phyloP scores from a whole-genome alignment of 1,140 invertebrate genomes.

The Scaptomyza graminum region DNA sequence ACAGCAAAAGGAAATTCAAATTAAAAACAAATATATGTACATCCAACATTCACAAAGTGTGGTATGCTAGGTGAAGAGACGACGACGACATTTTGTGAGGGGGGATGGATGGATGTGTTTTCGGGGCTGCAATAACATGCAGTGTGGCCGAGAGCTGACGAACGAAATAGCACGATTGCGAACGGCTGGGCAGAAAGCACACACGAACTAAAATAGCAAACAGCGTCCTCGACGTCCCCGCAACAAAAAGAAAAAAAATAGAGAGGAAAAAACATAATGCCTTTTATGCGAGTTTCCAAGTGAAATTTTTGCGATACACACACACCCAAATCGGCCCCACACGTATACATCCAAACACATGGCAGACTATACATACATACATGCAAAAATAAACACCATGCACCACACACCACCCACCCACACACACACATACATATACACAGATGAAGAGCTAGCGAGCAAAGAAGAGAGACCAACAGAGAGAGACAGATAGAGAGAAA shows the following conservation, averaged over 20 bases:
- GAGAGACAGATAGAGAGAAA: conserved; percentile 22
- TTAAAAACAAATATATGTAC: conserved; percentile 73
- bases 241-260: conserved; percentile 37
- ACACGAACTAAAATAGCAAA: conserved; percentile 68
- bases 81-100: neutral
- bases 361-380: conserved; percentile 64
- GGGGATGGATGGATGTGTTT: no score
- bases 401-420: conserved; percentile 42
- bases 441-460: conserved; percentile 28
- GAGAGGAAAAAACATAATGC: conserved; percentile 44
- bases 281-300: conserved; percentile 68
- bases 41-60: conserved; percentile 24
- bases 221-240: conserved; percentile 49
- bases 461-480: conserved; percentile 1
- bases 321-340: conserved; percentile 50
- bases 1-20: conserved; percentile 69
- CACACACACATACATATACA: conserved; percentile 35
- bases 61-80: neutral
- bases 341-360: conserved; percentile 57
- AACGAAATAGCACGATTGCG: conserved; percentile 33
- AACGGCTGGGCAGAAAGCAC: conserved; percentile 65
- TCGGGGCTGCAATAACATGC: conserved; percentile 30
- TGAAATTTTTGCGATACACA: conserved; percentile 65
- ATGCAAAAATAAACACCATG: conserved; percentile 62
- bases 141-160: conserved; percentile 18